A percentile compares a stretch with the other conserved stretches of the same genome.
Evolutionary conservation across 2,888 invertebrate genomes (phyloP).

Genomic region (Masnerella sp.): DNA sequence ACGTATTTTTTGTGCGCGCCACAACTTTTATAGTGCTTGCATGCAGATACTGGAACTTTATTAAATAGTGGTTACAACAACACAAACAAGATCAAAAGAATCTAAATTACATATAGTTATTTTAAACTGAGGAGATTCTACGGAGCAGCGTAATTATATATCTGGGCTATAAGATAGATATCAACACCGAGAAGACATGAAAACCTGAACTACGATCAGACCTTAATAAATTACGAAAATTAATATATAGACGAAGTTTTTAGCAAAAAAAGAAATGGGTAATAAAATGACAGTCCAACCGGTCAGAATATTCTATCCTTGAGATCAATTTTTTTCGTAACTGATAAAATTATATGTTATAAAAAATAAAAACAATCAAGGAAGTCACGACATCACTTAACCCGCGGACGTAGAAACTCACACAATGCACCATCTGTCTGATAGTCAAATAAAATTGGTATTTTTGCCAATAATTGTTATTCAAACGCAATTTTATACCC

Average conservation of each 20-base stretch:
- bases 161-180: slow-evolving; percentile 38
- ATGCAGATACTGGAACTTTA: slow-evolving; percentile 8
- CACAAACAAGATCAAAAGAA: slow-evolving; percentile 26
- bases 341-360: too few species aligned
- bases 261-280: background rate
- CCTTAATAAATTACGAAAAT: slow-evolving; percentile 23
- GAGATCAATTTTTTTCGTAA: background rate
- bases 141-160: slow-evolving; percentile 33
- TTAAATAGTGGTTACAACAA: slow-evolving; percentile 21
- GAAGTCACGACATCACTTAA: too few species aligned
- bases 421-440: too few species aligned
- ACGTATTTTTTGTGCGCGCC: background rate
- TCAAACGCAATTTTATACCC: too few species aligned
- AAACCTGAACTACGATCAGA: slow-evolving; percentile 17
- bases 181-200: slow-evolving; percentile 18
- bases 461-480: too few species aligned
- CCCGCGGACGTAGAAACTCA: too few species aligned
- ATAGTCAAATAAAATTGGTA: too few species aligned
- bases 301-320: background rate
- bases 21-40: slow-evolving; percentile 5
- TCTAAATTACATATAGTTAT: slow-evolving; percentile 38
- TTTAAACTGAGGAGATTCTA: slow-evolving; percentile 25
- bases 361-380: too few species aligned
- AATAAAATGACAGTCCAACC: background rate
- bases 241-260: slow-evolving; percentile 9